Conservation (phyloP, 2,888 invertebrate species). For the Cryptocheilus praepositus region DNA sequence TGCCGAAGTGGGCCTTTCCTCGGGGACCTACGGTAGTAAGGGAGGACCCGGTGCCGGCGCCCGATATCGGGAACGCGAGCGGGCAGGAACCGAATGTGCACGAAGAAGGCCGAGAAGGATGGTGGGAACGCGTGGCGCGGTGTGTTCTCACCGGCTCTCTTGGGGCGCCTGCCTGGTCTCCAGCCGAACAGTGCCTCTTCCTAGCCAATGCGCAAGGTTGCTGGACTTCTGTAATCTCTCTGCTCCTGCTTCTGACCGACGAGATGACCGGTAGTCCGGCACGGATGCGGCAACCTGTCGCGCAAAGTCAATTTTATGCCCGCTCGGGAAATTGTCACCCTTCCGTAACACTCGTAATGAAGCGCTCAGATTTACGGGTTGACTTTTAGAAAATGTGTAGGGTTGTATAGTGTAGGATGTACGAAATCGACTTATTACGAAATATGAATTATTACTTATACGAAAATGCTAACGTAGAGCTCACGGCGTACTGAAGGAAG, state of each 20-base stretch:
- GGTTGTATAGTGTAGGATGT: too few species aligned
- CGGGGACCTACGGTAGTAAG: constrained; percentile 19
- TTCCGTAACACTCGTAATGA: not conserved
- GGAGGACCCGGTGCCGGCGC: constrained; percentile 37
- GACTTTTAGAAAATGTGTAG: too few species aligned
- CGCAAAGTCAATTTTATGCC: not conserved
- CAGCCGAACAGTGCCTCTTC: constrained; percentile 30
- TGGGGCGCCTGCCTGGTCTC: too few species aligned
- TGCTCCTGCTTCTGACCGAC: constrained; percentile 15
- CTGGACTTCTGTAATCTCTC: constrained; percentile 29
- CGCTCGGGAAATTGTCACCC: not conserved
- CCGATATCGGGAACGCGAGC: constrained; percentile 59
- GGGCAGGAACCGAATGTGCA: constrained; percentile 56
- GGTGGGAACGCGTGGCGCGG: constrained; percentile 73
- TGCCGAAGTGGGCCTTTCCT: too few species aligned
- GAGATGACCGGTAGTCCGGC: too few species aligned
- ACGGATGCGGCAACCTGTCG: not conserved
- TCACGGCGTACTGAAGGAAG: not conserved
- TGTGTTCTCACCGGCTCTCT: constrained; percentile 73
- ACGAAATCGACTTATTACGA: too few species aligned
- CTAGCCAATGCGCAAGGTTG: constrained; percentile 3
- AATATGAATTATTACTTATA: too few species aligned
- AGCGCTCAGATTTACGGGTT: not conserved
- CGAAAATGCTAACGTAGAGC: not conserved
- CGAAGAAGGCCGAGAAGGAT: constrained; percentile 71